A percentile compares a stretch with the other conserved stretches of the same genome.
Evolutionary conservation across 2,797 vertebrate genomes (phyloP).

Genomic region (Sphaeramia orbicularis): DNA sequence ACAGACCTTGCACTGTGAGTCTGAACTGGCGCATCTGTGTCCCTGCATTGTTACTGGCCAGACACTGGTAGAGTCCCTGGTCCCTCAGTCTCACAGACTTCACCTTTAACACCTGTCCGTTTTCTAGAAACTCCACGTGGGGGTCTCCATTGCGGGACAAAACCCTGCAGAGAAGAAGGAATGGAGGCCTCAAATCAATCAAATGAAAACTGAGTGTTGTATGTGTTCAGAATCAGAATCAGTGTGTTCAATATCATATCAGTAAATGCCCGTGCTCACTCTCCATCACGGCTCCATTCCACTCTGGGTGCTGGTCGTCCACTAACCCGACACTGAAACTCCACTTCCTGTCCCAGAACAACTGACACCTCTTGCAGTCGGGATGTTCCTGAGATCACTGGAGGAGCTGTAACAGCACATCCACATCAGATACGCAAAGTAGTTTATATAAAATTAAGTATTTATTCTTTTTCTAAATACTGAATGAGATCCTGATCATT

Average conservation of each 20-base stretch:
- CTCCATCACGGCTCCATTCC: slow-evolving; percentile 92
- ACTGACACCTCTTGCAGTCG: slow-evolving; percentile 84
- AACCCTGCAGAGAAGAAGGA: slow-evolving; percentile 74
- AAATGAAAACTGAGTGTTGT: not conserved
- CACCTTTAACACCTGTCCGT: slow-evolving; percentile 86
- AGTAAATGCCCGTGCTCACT: slow-evolving; percentile 80
- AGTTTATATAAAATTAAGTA: not conserved
- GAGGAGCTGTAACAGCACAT: slow-evolving; percentile 81
- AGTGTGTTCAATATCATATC: slow-evolving; percentile 16
- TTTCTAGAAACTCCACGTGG: slow-evolving; percentile 84
- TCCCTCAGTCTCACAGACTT: slow-evolving; percentile 83
- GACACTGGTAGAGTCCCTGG: slow-evolving; percentile 89
- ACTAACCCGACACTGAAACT: slow-evolving; percentile 85
- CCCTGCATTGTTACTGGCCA: slow-evolving; percentile 90
- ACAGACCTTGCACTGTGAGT: slow-evolving; percentile 84
- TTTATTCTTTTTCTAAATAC: not conserved
- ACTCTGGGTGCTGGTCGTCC: slow-evolving; percentile 87
- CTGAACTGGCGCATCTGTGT: slow-evolving; percentile 89
- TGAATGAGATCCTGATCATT: slow-evolving; percentile 1
- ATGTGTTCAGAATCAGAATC: too few relatives aligned
- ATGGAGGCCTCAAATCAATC: slow-evolving; percentile 2
- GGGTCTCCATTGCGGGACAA: slow-evolving; percentile 83
- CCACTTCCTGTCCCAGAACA: slow-evolving; percentile 82
- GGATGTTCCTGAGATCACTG: slow-evolving; percentile 85
- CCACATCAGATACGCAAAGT: slow-evolving; percentile 9